phyloP scores from a whole-genome alignment of 2,113 vertebrate species.

The Campylomormyrus numenius region DNA sequence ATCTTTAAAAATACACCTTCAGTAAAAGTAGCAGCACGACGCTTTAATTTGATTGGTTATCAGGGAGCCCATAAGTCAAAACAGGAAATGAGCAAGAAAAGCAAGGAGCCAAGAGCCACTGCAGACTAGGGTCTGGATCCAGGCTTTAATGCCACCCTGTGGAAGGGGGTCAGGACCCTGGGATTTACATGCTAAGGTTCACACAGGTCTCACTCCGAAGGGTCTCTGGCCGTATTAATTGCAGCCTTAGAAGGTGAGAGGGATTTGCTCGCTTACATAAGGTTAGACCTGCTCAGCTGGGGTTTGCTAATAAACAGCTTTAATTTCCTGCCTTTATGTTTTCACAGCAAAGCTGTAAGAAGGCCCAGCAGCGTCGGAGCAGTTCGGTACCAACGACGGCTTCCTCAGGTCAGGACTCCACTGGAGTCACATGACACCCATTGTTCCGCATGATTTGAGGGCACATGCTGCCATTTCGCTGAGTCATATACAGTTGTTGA shows the following conservation, averaged over 20 bases:
- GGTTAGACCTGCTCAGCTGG: slow-evolving; percentile 37
- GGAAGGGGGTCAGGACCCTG: slow-evolving; percentile 49
- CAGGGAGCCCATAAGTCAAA: neutral
- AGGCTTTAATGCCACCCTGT: slow-evolving; percentile 35
- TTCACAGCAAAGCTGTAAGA: slow-evolving; percentile 29
- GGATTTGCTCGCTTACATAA: slow-evolving; percentile 51
- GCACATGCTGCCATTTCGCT: neutral
- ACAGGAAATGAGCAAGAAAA: neutral
- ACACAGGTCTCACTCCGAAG: slow-evolving; percentile 50
- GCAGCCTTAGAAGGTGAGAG: slow-evolving; percentile 54
- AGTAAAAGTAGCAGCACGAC: neutral
- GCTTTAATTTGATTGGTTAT: neutral
- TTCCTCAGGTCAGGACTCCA: slow-evolving; percentile 18
- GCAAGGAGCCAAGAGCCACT: neutral
- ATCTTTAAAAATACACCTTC: neutral
- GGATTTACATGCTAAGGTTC: slow-evolving; percentile 52
- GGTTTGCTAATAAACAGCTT: slow-evolving; percentile 49
- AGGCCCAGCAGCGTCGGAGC: slow-evolving; percentile 55
- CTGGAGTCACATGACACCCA: neutral
- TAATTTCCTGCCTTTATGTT: slow-evolving; percentile 55
- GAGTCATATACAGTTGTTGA: neutral
- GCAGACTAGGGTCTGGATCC: neutral
- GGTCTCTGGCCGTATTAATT: slow-evolving; percentile 42
- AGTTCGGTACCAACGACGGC: slow-evolving; percentile 37
- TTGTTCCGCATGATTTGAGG: neutral